Percentiles rank a stretch among this genome's conserved stretches.
Conservation (phyloP, 37 sponge, comb jelly and placozoan species). For the Haliclona indistincta region DNA sequence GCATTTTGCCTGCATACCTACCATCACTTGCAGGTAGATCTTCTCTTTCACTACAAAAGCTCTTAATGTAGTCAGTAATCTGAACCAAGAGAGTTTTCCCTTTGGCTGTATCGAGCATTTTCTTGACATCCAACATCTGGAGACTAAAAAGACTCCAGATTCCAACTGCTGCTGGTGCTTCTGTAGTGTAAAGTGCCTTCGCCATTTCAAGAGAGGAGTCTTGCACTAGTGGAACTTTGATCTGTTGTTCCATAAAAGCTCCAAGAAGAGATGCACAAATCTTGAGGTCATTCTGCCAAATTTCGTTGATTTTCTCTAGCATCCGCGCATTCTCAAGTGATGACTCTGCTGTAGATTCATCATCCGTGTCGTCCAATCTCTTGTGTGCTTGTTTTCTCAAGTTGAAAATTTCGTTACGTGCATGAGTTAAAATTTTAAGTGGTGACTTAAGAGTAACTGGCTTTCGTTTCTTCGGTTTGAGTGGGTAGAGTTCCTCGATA, state of each 20-base stretch:
- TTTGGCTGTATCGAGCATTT: slow-evolving; percentile 4
- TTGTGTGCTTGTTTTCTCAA: slow-evolving; percentile 17
- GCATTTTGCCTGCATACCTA: slow-evolving; percentile 6
- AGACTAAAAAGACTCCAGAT: slow-evolving; percentile 62
- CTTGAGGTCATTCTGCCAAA: slow-evolving; percentile 8
- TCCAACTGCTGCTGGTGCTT: slow-evolving; percentile 48
- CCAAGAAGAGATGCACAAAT: slow-evolving; percentile 50
- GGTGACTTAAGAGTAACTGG: background rate
- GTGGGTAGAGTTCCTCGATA: slow-evolving; percentile 33
- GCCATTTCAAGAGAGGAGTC: slow-evolving; percentile 41
- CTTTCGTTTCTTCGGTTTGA: background rate
- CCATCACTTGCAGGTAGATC: background rate
- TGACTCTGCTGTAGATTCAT: background rate
- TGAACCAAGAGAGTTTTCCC: background rate
- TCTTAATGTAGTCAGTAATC: background rate
- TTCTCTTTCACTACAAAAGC: background rate
- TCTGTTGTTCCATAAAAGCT: slow-evolving; percentile 69
- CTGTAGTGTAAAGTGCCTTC: slow-evolving; percentile 16
- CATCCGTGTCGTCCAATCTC: slow-evolving; percentile 1
- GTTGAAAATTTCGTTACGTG: slow-evolving; percentile 11
- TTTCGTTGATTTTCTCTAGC: slow-evolving; percentile 25
- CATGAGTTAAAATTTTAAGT: background rate
- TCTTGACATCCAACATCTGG: slow-evolving; percentile 24
- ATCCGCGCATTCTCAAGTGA: slow-evolving; percentile 36
- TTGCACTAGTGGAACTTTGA: slow-evolving; percentile 57